Evolutionary conservation across 2,797 vertebrate genomes (phyloP), one percentile per base, ranked within the genome.

Genomic region (Numenius phaeopus): DNA sequence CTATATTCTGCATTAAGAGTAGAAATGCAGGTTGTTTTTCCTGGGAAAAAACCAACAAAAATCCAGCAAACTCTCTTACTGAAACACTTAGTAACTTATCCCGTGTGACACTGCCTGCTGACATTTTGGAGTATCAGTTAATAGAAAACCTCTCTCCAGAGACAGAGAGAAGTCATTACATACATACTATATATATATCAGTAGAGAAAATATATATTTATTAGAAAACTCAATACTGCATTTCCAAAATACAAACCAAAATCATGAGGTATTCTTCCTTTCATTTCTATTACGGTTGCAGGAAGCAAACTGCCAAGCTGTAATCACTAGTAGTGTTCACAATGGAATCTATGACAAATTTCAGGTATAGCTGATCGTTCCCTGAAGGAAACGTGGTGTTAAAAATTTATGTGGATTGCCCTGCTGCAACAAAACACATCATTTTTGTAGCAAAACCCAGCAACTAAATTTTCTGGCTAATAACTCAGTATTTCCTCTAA

Each of bases 181-280:
- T 10, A 61, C 2, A 32, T 5, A 61, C 24, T 1, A 54, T 5
- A 39, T 1, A 64, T 1, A 42, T 7, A 7, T 57, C 21, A 77
- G 40, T 5, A 78, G 24, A 47, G 21, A 17, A 91, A 70, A 66
- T 7, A 40, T 40, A 8, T 5, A 71, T 52, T 70, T 47, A n/a
- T 46, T 44, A 76, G 21, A 69, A 85, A 85, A 76, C 16, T 42
- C 46, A 32, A 39, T 39, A 58, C 3, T 34, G 24, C 20, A 73
- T 47, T 70, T 77, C 37, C 17, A 83, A 77, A 73, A 79, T 9
- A 70, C 15, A 70, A 52, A 80, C 37, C 10, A 57, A 88, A 83
- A 46, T 39, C 27, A 70, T 6, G 4, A 72, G 4, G 11, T 26
- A 40, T 17, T 49, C 59, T 52, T 64, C 5, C n/a, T 69, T 75